A percentile compares a stretch with the other conserved stretches of the same genome.
phyloP scores from a whole-genome alignment of 2,797 vertebrate genomes.

The Prunella strophiata region DNA sequence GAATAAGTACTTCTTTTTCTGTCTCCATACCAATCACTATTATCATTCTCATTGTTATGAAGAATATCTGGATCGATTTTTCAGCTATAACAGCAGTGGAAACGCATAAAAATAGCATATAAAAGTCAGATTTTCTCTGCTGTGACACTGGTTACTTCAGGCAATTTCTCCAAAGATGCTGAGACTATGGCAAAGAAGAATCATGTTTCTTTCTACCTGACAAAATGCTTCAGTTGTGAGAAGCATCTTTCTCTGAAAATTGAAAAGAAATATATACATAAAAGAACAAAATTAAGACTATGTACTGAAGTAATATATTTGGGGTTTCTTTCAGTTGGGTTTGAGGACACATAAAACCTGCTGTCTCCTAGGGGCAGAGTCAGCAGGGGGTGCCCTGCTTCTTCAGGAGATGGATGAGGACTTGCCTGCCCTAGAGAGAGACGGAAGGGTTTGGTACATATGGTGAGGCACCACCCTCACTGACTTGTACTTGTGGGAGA shows the following conservation, averaged over 20 bases:
- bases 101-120: not conserved
- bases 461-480: not conserved
- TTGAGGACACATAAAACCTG: not conserved
- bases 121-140: not conserved
- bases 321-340: not conserved
- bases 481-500: slow-evolving; percentile 40
- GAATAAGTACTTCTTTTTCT: not conserved
- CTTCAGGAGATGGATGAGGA: not conserved
- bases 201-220: not conserved
- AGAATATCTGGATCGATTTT: not conserved
- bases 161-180: not conserved
- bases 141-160: not conserved
- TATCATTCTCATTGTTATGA: not conserved
- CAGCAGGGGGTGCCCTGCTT: slow-evolving; percentile 59
- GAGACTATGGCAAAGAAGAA: not conserved
- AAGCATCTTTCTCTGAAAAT: not conserved
- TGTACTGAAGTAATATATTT: not conserved
- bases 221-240: not conserved
- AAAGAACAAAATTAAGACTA: not conserved
- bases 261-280: not conserved
- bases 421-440: slow-evolving; percentile 25
- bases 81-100: not conserved
- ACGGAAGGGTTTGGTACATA: not conserved
- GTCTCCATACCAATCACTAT: not conserved
- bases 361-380: not conserved